Evolutionary conservation across 1,140 invertebrate species (phyloP), one percentile per base, ranked within the genome.

Genomic region (Meloidogyne floridensis): DNA sequence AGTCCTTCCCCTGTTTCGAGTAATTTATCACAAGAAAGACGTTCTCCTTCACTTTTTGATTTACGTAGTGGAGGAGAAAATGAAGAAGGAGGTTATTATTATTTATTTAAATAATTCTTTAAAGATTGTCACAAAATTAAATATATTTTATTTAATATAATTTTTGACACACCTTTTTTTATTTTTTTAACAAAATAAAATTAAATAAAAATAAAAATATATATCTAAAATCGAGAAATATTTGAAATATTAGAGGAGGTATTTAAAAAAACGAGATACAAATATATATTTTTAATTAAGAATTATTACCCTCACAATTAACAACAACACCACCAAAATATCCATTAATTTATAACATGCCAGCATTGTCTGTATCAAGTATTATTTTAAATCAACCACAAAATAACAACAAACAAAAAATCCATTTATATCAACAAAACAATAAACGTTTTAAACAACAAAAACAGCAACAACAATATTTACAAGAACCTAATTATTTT

Each of bases 31-130:
- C 59, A 65, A 18, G 59, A 65, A 65, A 65, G 59, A 65, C 72
- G 72, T 54, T 51, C 43, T 7, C 72, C 72, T 6, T 74, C 72
- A n/a, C 72, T 74, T 47, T 74, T 74, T 54, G 72, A 74, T 6
- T 54, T 74, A 65, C 10, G 59, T n/a, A n/a, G 7, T 65, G 59
- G n/a, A 65, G 59, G n/a, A 65, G 59, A n/a, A 65, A n/a, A n/a
- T 65, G n/a, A 65, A 32, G 32, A 32, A 32, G 32, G 32, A n/a
- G 59, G 59, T 13, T 59, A 15, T 13, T 59, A 32, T 59, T 59
- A 15, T 15, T 59, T 15, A 59, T 3, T 59, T 15, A 15, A 59
- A 13, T 59, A 15, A 59, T 47, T 47, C 7, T 47, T 47, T 47
- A 6, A 47, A 47, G 7, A 47, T 47, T 47, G 7, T 47, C 47